Percentiles rank a stretch among this genome's conserved stretches.
Conservation (phyloP, 2,113 vertebrate genomes). For the Ifrita kowaldi region DNA sequence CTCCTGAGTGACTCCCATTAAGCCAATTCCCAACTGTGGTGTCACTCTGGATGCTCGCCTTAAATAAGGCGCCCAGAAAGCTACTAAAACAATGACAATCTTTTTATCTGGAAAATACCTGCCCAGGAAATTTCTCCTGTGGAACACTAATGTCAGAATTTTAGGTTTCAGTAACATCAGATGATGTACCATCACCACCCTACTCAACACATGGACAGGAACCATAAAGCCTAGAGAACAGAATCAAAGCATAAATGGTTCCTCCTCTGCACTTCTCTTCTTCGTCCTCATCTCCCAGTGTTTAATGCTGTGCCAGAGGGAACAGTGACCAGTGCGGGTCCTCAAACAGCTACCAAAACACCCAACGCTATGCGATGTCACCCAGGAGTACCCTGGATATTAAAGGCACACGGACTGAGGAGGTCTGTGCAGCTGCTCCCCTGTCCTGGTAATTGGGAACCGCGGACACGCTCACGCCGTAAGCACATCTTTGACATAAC, state of each 20-base stretch:
- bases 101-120: not conserved
- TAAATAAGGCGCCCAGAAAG: not conserved
- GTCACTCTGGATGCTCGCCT: not conserved
- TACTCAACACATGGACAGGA: not conserved
- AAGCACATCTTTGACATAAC: conserved; percentile 11
- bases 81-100: not conserved
- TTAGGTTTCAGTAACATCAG: not conserved
- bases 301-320: not conserved
- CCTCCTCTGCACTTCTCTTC: not conserved
- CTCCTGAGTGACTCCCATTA: not conserved
- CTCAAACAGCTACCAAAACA: not conserved
- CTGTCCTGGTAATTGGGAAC: not conserved
- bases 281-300: not conserved
- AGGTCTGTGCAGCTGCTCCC: not conserved
- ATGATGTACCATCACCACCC: not conserved
- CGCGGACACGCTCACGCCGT: not conserved
- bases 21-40: not conserved
- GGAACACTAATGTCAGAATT: not conserved
- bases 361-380: not conserved
- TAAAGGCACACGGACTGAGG: fast-evolving
- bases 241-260: not conserved
- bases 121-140: not conserved
- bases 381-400: not conserved
- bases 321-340: not conserved
- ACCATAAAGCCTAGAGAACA: not conserved